Evolutionary conservation across 2,888 invertebrate genomes (phyloP), one percentile per base, ranked within the genome.

Genomic region (Beris chalybata): DNA sequence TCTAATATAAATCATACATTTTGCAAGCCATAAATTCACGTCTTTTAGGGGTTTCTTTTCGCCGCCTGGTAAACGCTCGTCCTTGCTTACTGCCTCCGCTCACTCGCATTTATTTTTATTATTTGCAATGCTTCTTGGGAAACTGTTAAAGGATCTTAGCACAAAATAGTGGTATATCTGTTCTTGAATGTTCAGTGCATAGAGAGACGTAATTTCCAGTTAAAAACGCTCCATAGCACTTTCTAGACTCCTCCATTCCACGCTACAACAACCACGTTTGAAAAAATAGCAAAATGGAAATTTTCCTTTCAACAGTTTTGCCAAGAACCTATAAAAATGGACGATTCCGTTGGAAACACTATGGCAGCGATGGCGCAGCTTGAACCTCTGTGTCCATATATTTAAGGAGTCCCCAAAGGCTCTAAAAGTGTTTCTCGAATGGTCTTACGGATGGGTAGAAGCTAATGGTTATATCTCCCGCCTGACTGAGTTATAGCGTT

Each of bases 1-100:
- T 31, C 59, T 59, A 48, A 43, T 48, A 56, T 67, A 67, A 65
- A 67, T 67, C 65, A 67, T 65, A 47, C 54, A 61, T 67, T 64
- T 65, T 65, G 59, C 50, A 30, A 52, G 56, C 54, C 59, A 67
- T 67, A 67, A 67, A 67, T 67, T 59, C 56, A 48, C 50, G 52
- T 38, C 61, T 38, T 32, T 58, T 64, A 15, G 50, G 22, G 56
- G 67, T 44, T 48, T 67, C 55, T 55, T 64, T 50, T 50, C 48
- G 48, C 48, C 30, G 29, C 56, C 52, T 59, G 32, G 29, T 50
- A 32, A 22, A 22, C 9, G 22, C 50, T 15, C 15, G 29, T 15
- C 22, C 50, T 50, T 22, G 3, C 50, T 15, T 50, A 7, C 38
- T 5, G 1, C 5, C 9, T 4, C 38, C 31, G n/a, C 48, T 13